Percentiles rank a stretch among this genome's conserved stretches.
Evolutionary conservation across 2,888 invertebrate genomes (phyloP).

Genomic region (Ceraclea dissimilis): DNA sequence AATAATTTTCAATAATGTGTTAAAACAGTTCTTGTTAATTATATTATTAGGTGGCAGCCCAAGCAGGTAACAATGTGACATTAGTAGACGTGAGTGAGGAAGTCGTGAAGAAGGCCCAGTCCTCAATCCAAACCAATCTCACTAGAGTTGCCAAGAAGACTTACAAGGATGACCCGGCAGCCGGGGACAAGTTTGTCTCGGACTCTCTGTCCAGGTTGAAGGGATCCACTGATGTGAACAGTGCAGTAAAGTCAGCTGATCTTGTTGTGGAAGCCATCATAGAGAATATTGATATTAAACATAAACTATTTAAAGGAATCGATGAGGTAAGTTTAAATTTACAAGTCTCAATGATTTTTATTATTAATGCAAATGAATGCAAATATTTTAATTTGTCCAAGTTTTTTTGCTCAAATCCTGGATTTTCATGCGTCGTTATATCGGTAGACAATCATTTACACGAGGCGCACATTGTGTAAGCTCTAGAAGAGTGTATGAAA

Average conservation of each 20-base stretch:
- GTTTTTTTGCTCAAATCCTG: too few relatives aligned
- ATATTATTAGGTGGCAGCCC: conserved; percentile 66
- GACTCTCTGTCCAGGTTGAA: conserved; percentile 55
- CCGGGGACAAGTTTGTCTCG: conserved; percentile 58
- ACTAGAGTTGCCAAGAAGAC: conserved; percentile 72
- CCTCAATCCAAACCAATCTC: conserved; percentile 61
- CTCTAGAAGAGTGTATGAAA: too few relatives aligned
- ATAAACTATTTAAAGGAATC: conserved; percentile 64
- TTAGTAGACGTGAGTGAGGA: conserved; percentile 71
- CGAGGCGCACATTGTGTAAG: too few relatives aligned
- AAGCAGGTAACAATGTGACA: conserved; percentile 73
- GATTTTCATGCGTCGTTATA: too few relatives aligned
- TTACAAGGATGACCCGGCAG: conserved; percentile 58
- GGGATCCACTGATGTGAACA: conserved; percentile 52
- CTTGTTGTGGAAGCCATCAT: conserved; percentile 81
- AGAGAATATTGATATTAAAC: conserved; percentile 72
- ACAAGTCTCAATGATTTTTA: neutral
- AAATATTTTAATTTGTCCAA: too few relatives aligned
- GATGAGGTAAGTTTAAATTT: conserved; percentile 49
- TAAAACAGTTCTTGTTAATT: too few relatives aligned
- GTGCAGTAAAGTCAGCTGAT: conserved; percentile 59
- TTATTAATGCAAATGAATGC: neutral
- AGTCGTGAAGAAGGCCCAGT: conserved; percentile 63
- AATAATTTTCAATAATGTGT: too few relatives aligned
- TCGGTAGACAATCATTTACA: too few relatives aligned